A percentile compares a stretch with the other conserved stretches of the same genome.
Conservation (phyloP, 2,797 vertebrate genomes). For the Limnodromus scolopaceus region DNA sequence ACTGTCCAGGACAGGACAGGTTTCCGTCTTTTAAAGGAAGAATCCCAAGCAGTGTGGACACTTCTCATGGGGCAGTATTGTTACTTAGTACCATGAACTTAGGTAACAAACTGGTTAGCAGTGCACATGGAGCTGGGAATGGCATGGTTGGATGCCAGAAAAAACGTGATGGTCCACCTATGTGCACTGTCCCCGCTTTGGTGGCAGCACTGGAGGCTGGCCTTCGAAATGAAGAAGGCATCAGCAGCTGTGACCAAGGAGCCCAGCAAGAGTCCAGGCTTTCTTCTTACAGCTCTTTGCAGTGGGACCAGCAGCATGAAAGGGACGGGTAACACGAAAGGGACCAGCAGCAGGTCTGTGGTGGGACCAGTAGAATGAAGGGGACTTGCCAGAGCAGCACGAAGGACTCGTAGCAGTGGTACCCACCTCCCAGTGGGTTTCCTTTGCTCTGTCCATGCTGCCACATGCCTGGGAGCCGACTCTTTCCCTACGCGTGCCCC, state of each 20-base stretch:
- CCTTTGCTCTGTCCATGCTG: background rate
- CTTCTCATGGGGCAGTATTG: background rate
- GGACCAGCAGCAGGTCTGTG: background rate
- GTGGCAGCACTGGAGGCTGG: background rate
- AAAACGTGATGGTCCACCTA: background rate
- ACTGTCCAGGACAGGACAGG: background rate
- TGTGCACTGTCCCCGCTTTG: fast-evolving
- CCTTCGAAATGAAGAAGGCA: background rate
- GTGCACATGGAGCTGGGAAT: background rate
- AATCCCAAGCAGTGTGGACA: background rate
- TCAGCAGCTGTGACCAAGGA: background rate
- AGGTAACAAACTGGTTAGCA: background rate
- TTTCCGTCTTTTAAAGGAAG: background rate
- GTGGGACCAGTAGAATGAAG: background rate
- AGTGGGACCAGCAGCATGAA: background rate
- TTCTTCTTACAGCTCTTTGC: background rate
- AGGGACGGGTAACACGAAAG: background rate
- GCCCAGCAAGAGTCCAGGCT: background rate
- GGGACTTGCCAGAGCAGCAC: background rate
- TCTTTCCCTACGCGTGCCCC: background rate
- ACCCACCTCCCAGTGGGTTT: background rate
- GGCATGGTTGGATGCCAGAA: background rate
- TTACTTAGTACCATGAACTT: fast-evolving
- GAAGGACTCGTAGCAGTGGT: background rate
- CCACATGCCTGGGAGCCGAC: background rate